Evolutionary conservation across 2,797 vertebrate species (phyloP).

Genomic region (Characodon lateralis): DNA sequence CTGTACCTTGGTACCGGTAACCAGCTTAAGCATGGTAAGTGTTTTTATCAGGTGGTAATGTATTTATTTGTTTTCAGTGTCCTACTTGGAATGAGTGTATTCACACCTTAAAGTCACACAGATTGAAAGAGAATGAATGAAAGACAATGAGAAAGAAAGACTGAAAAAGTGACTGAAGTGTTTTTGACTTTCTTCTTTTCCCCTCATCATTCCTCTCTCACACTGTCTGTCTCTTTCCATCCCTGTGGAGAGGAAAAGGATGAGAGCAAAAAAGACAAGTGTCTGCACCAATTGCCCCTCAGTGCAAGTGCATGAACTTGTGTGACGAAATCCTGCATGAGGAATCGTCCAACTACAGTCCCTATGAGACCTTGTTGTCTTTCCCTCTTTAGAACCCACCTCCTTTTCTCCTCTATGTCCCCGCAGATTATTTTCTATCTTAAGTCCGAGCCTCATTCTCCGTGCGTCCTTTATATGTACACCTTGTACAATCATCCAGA

Average conservation of each 20-base stretch:
- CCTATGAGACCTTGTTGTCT: constrained; percentile 31
- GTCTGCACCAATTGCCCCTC: constrained; percentile 54
- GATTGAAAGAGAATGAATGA: constrained; percentile 9
- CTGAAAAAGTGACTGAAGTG: constrained; percentile 35
- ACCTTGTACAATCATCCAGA: constrained; percentile 11
- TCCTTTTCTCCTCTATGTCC: background rate
- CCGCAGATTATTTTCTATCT: constrained; percentile 4
- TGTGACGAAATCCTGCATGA: constrained; percentile 39
- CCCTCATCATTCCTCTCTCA: constrained; percentile 22
- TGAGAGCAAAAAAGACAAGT: constrained; percentile 64
- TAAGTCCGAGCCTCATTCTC: constrained; percentile 8
- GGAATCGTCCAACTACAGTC: constrained; percentile 38
- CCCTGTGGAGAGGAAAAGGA: constrained; percentile 48
- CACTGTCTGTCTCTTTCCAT: constrained; percentile 25
- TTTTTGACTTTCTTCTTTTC: constrained; percentile 43
- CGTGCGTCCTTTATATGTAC: background rate
- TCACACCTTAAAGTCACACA: constrained; percentile 45
- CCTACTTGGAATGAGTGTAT: constrained; percentile 13
- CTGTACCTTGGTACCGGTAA: background rate
- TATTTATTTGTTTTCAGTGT: constrained; percentile 19
- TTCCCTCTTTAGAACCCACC: constrained; percentile 6
- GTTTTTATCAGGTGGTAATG: constrained; percentile 6
- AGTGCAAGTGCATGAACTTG: constrained; percentile 31
- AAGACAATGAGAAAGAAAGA: constrained; percentile 6
- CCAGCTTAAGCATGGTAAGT: too few species aligned